These are phyloP conservation scores for Trachythela sp. DNA, from an alignment of 64 coral and sea anemone species.

Conservation along the genomic window DNA sequence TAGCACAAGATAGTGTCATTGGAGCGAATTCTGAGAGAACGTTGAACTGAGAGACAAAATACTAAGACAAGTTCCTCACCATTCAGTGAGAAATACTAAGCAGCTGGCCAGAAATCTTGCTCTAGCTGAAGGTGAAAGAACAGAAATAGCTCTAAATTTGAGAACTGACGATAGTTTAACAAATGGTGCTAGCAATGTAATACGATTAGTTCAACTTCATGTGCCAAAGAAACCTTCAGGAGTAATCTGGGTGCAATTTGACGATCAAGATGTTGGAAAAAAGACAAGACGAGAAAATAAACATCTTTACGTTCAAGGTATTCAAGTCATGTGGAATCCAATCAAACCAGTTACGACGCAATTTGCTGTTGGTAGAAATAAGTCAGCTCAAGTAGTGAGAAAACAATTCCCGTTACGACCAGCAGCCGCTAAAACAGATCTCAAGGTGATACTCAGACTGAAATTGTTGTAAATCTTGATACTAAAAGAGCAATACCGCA, in stretches of 20 bases:
- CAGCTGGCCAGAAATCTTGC: not conserved
- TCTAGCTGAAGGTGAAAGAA: not conserved
- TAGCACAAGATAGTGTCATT: not conserved
- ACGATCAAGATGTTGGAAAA: not conserved
- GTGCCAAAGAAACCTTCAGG: not conserved
- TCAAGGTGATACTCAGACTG: conserved; percentile 36
- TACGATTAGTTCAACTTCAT: not conserved
- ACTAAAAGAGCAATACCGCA: conserved; percentile 25
- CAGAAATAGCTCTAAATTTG: not conserved
- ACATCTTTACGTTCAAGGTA: conserved; percentile 27
- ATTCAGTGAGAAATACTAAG: not conserved
- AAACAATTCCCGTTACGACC: conserved; percentile 52
- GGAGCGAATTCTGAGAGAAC: not conserved
- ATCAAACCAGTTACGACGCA: conserved; percentile 47
- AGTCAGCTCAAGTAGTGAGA: conserved; percentile 23
- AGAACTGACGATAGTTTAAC: not conserved
- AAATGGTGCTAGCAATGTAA: not conserved
- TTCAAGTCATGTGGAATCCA: conserved; percentile 35
- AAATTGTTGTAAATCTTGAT: conserved; percentile 30
- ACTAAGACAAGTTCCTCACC: not conserved
- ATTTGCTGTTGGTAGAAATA: conserved; percentile 28
- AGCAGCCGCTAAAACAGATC: conserved; percentile 50
- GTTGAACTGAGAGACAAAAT: not conserved
- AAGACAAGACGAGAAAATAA: not conserved
- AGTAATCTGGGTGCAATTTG: not conserved